Evolutionary conservation across 2,113 vertebrate species (phyloP).

Genomic region (Sebastes fasciatus): DNA sequence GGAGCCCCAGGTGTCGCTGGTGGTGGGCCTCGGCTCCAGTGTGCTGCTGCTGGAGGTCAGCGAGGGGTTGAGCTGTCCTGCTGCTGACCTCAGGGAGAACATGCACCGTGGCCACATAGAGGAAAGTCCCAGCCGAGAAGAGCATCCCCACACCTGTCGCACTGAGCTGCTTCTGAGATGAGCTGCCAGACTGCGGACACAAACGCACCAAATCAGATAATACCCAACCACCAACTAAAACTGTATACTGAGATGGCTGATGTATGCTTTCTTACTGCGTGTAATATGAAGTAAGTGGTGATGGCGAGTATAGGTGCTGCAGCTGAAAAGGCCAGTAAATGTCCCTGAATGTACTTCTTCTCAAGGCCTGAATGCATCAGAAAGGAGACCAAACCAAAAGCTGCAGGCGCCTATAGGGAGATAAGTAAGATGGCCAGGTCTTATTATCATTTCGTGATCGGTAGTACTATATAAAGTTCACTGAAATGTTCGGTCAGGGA

Average conservation of each 20-base stretch:
- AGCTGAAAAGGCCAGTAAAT: constrained; percentile 85
- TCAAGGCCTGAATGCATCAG: constrained; percentile 85
- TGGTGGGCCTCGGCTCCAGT: constrained; percentile 29
- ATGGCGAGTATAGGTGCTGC: constrained; percentile 84
- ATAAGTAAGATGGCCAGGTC: neutral
- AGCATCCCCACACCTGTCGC: constrained; percentile 83
- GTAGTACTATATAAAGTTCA: neutral
- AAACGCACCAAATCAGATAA: constrained; percentile 1
- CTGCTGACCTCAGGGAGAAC: constrained; percentile 83
- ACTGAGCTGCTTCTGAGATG: constrained; percentile 70
- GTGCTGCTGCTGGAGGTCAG: constrained; percentile 60
- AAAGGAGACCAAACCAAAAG: constrained; percentile 87
- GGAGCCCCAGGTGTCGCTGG: constrained; percentile 67
- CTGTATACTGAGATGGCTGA: too few species aligned
- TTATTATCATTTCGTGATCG: too few species aligned
- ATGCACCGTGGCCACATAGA: constrained; percentile 82
- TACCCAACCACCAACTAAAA: neutral
- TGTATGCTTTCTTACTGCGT: constrained; percentile 70
- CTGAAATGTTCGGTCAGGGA: neutral
- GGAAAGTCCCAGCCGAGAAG: constrained; percentile 84
- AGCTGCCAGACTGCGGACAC: constrained; percentile 73
- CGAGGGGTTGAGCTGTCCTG: constrained; percentile 25
- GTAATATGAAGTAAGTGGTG: constrained; percentile 83
- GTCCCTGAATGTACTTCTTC: constrained; percentile 83
- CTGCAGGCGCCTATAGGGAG: constrained; percentile 81